Evolutionary conservation across 92 coral and sea anemone species (phyloP).

Genomic region (Blastomussa wellsi): DNA sequence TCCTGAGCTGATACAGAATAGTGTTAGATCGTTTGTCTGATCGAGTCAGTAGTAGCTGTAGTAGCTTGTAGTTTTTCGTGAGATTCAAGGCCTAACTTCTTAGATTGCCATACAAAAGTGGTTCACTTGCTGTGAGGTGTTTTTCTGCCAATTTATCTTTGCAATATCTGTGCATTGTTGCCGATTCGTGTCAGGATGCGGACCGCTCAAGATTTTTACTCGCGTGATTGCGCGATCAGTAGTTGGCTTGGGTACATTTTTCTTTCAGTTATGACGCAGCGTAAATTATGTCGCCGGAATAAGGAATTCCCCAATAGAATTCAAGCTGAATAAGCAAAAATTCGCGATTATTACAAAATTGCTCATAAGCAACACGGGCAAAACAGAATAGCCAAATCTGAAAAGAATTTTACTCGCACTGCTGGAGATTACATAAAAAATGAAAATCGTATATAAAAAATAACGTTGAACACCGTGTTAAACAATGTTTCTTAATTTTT

Average conservation of each 20-base stretch:
- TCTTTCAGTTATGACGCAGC: background rate
- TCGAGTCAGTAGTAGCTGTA: too few relatives aligned
- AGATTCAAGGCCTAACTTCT: too few relatives aligned
- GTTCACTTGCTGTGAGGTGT: background rate
- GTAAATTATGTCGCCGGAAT: background rate
- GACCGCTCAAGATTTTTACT: background rate
- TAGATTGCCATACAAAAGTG: too few relatives aligned
- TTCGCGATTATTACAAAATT: background rate
- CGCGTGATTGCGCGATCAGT: background rate
- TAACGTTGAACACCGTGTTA: too few relatives aligned
- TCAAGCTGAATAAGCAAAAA: background rate
- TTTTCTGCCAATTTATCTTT: background rate
- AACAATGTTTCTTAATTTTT: too few relatives aligned
- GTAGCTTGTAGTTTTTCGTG: too few relatives aligned
- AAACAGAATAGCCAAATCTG: too few relatives aligned
- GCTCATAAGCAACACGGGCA: background rate
- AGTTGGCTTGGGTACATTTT: background rate
- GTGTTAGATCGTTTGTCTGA: too few relatives aligned
- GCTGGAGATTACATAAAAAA: too few relatives aligned
- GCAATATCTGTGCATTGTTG: too few relatives aligned
- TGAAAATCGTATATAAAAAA: too few relatives aligned
- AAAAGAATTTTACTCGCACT: background rate
- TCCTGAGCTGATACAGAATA: background rate
- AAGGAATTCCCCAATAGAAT: background rate
- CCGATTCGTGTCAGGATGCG: background rate